Conservation (phyloP, 2,888 invertebrate genomes). For the Chrysodeixis includens region DNA sequence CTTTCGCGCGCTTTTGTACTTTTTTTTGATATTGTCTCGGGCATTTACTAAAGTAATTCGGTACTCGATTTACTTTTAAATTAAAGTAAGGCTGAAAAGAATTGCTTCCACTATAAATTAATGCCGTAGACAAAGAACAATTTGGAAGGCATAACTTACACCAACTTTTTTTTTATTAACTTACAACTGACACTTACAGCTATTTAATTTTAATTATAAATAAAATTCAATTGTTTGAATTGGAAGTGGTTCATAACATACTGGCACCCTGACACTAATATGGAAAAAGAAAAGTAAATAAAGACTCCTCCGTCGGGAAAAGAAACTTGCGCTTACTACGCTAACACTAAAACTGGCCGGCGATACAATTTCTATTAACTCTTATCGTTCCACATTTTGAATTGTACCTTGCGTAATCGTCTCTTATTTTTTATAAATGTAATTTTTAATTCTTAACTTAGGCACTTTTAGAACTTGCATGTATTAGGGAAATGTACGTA, state of each 20-base stretch:
- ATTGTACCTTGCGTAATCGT: too few species aligned
- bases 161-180: too few species aligned
- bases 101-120: background rate
- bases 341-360: slow-evolving; percentile 32
- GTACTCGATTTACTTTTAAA: background rate
- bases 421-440: too few species aligned
- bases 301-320: slow-evolving; percentile 20
- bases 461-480: too few species aligned
- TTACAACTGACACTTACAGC: too few species aligned
- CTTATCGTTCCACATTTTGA: too few species aligned
- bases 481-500: too few species aligned
- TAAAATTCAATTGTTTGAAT: background rate
- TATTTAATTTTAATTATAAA: too few species aligned
- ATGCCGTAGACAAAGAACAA: background rate
- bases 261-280: background rate
- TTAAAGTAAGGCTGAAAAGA: background rate
- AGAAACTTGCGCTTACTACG: slow-evolving; percentile 36
- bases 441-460: too few species aligned
- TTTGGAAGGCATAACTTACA: too few species aligned
- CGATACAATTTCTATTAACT: slow-evolving; percentile 28
- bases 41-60: slow-evolving; percentile 3
- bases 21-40: background rate
- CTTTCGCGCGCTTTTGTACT: slow-evolving; percentile 18
- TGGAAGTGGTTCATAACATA: background rate
- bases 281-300: background rate